A percentile compares a stretch with the other conserved stretches of the same genome.
Evolutionary conservation across 2,113 vertebrate species (phyloP).

Genomic region (Anas platyrhynchos): DNA sequence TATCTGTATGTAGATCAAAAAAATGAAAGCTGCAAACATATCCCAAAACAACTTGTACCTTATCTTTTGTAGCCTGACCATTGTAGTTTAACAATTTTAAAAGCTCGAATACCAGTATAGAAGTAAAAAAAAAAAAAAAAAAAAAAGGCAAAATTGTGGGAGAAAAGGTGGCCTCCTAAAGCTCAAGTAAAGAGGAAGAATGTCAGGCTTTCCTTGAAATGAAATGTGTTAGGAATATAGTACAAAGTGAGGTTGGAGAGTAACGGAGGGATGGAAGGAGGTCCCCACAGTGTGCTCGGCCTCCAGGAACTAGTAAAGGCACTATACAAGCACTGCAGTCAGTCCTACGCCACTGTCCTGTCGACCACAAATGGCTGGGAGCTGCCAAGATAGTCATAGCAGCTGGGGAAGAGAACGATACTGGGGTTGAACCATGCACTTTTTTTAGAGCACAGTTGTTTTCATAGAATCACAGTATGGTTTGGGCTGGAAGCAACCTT

Average conservation of each 20-base stretch:
- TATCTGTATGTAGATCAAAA: background rate
- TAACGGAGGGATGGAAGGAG: no score
- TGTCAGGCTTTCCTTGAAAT: background rate
- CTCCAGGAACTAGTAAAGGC: background rate
- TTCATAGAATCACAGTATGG: no score
- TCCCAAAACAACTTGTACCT: background rate
- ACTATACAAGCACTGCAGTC: fast-evolving
- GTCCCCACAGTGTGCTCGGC: background rate
- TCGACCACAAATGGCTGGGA: background rate
- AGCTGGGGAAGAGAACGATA: background rate
- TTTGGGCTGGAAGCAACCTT: no score
- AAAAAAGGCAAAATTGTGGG: no score
- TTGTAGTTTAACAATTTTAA: background rate
- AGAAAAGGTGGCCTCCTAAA: background rate
- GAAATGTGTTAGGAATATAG: background rate
- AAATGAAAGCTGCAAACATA: background rate
- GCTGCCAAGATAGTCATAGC: background rate
- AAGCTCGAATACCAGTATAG: background rate
- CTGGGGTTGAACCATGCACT: background rate
- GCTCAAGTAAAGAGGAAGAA: background rate
- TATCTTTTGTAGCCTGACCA: background rate
- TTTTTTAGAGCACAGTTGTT: background rate
- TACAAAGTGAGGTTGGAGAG: background rate
- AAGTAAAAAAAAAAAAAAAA: background rate
- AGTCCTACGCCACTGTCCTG: fast-evolving